A percentile compares a stretch with the other conserved stretches of the same genome.
Evolutionary conservation across 2,113 vertebrate species (phyloP).

Genomic region (Cottus gobio): DNA sequence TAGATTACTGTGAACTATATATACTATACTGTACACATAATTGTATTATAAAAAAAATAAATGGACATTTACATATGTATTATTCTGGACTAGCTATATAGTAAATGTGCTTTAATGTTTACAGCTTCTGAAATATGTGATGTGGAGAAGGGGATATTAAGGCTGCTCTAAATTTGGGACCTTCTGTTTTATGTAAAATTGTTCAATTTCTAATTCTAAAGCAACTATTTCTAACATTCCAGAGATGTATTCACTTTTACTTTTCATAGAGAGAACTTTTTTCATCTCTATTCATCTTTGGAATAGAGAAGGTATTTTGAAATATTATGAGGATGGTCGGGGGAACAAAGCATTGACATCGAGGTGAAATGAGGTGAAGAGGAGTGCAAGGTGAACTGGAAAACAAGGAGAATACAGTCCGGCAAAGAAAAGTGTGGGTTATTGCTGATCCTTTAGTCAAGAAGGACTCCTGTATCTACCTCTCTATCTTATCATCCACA

Average conservation of each 20-base stretch:
- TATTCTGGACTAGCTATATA: background rate
- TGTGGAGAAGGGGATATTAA: background rate
- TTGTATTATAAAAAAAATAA: background rate
- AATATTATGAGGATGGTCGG: background rate
- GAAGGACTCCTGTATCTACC: conserved; percentile 30
- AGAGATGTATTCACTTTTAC: background rate
- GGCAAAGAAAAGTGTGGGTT: conserved; percentile 27
- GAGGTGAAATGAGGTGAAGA: background rate
- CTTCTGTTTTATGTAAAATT: conserved; percentile 3
- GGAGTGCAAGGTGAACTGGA: background rate
- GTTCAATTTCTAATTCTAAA: background rate
- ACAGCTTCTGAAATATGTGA: background rate
- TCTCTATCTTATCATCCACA: conserved; percentile 46
- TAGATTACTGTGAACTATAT: background rate
- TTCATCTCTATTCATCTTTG: no score
- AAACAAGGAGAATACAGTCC: background rate
- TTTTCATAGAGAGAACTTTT: background rate
- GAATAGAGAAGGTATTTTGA: background rate
- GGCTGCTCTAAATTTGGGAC: conserved; percentile 1
- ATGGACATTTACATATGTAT: background rate
- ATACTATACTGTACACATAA: background rate
- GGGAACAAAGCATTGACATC: background rate
- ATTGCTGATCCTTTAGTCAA: conserved; percentile 41
- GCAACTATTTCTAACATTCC: background rate
- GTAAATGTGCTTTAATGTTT: background rate